Conservation (phyloP, 2,113 vertebrate species). For the Sinocyclocheilus anshuiensis region DNA sequence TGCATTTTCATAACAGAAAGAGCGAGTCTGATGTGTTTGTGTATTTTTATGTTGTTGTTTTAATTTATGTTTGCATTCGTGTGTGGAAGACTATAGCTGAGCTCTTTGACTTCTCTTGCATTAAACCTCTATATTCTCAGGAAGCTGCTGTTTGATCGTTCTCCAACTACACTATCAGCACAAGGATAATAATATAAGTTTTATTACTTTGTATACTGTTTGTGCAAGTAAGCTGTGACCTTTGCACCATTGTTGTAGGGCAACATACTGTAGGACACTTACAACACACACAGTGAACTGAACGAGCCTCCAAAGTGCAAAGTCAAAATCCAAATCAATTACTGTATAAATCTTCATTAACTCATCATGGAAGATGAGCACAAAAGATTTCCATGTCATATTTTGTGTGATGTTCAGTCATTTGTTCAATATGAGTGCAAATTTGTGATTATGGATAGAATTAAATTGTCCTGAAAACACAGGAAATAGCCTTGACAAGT, state of each 20-base stretch:
- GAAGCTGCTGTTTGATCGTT: neutral
- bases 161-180: neutral
- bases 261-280: neutral
- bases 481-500: neutral
- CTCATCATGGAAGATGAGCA: neutral
- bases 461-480: neutral
- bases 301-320: neutral
- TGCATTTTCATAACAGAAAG: neutral
- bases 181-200: neutral
- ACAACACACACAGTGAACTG: neutral
- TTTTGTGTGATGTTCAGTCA: neutral
- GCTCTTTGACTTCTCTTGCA: neutral
- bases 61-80: neutral
- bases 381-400: neutral
- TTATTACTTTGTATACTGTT: neutral
- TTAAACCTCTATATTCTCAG: conserved; percentile 4
- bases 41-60: neutral
- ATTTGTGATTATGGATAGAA: neutral
- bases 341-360: neutral
- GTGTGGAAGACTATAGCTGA: neutral
- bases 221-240: neutral
- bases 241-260: neutral
- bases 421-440: neutral
- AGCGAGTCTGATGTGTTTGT: neutral
- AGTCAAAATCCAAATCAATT: conserved; percentile 8